Evolutionary conservation across 2,888 invertebrate genomes (phyloP).

Genomic region (Vesta saturnalis): DNA sequence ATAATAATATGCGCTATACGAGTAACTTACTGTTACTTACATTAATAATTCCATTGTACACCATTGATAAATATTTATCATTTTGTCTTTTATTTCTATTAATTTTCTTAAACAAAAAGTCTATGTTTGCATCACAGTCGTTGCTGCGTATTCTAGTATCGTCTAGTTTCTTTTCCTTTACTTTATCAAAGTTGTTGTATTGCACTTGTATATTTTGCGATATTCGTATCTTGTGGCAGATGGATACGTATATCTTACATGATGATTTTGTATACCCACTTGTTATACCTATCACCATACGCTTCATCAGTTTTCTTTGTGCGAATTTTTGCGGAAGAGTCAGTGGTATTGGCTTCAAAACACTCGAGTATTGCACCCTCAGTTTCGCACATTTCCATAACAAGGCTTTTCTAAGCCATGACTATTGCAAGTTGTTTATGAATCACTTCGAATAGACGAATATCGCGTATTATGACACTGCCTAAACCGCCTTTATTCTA

Average conservation of each 20-base stretch:
- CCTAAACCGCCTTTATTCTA: too few relatives aligned
- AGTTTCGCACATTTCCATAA: too few relatives aligned
- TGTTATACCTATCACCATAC: not conserved
- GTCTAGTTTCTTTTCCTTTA: conserved; percentile 10
- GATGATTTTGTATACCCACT: not conserved
- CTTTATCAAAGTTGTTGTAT: conserved; percentile 11
- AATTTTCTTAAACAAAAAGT: conserved; percentile 12
- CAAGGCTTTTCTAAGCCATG: too few relatives aligned
- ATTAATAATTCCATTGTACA: conserved; percentile 5
- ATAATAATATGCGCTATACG: not conserved
- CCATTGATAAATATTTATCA: conserved; percentile 9
- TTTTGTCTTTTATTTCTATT: conserved; percentile 10
- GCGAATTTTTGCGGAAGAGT: too few relatives aligned
- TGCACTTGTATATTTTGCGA: conserved; percentile 3
- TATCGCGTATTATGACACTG: too few relatives aligned
- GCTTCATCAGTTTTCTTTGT: too few relatives aligned
- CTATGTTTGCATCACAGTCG: too few relatives aligned
- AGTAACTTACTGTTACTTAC: not conserved
- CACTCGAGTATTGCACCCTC: too few relatives aligned
- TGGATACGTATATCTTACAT: not conserved
- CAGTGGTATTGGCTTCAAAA: too few relatives aligned
- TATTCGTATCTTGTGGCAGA: too few relatives aligned
- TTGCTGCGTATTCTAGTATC: conserved; percentile 3
- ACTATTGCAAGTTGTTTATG: too few relatives aligned
- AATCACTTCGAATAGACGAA: too few relatives aligned